phyloP scores from a whole-genome alignment of 2,888 invertebrate genomes.

The Xestobium rufovillosum region DNA sequence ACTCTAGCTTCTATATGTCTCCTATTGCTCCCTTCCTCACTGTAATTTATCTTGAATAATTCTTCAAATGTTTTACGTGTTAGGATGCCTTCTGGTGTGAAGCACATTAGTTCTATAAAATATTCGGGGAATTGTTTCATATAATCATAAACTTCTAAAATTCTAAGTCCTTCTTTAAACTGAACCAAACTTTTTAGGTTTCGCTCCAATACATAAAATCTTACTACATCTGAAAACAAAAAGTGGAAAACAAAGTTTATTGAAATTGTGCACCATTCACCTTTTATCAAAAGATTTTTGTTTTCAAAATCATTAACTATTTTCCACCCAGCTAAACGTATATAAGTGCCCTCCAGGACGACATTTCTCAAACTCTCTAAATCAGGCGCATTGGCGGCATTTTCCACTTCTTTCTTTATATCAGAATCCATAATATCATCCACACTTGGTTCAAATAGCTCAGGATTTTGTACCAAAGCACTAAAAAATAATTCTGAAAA shows the following conservation, averaged over 20 bases:
- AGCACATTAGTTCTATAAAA: background rate
- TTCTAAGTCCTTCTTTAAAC: conserved; percentile 4
- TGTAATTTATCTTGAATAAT: background rate
- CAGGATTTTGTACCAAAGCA: background rate
- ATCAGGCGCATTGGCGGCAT: too few relatives aligned
- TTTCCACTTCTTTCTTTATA: too few relatives aligned
- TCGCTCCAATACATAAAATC: background rate
- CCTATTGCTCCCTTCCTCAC: conserved; percentile 1
- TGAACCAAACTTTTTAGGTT: background rate
- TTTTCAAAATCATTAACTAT: conserved; percentile 1
- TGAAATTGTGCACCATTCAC: background rate
- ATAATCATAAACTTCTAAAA: background rate
- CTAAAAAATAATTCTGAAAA: conserved; percentile 1
- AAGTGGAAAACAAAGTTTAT: background rate
- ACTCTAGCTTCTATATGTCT: conserved; percentile 4
- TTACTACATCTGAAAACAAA: background rate
- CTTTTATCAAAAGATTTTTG: background rate
- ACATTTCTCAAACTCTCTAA: too few relatives aligned
- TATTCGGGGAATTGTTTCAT: background rate
- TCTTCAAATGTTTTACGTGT: background rate
- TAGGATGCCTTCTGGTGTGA: background rate
- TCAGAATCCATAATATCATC: too few relatives aligned
- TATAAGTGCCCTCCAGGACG: background rate
- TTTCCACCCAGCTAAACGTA: background rate
- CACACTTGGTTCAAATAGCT: too few relatives aligned